phyloP scores from a whole-genome alignment of 1,140 invertebrate species.

The Samia ricini region DNA sequence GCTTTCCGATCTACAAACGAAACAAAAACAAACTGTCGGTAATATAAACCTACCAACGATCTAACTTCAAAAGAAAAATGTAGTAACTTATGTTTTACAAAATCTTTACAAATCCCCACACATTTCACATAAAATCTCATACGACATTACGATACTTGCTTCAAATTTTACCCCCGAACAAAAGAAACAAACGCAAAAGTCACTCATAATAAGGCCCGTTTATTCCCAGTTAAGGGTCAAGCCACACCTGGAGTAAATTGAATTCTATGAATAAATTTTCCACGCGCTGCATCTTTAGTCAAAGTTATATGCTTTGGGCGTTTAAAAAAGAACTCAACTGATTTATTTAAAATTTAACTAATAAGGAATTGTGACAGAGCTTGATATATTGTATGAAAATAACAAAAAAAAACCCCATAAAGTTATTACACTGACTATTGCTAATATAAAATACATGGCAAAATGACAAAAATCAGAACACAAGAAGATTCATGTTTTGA shows the following conservation, averaged over 20 bases:
- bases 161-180: neutral
- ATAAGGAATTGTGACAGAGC: too few relatives aligned
- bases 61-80: neutral
- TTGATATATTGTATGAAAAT: too few relatives aligned
- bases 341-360: neutral
- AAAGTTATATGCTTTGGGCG: constrained; percentile 25
- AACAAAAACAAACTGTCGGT: neutral
- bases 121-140: neutral
- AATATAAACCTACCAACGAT: neutral
- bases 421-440: too few relatives aligned
- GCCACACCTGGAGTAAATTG: constrained; percentile 63
- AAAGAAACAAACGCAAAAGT: constrained; percentile 23
- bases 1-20: too few relatives aligned
- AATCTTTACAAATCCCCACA: neutral
- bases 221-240: constrained; percentile 64
- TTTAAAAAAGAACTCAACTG: neutral
- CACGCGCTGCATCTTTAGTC: constrained; percentile 5
- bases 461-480: too few relatives aligned
- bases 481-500: too few relatives aligned
- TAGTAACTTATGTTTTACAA: neutral
- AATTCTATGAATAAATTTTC: constrained; percentile 68
- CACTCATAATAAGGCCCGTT: constrained; percentile 53
- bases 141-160: neutral
- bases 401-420: too few relatives aligned
- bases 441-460: too few relatives aligned